A percentile compares a stretch with the other conserved stretches of the same genome.
Conservation (phyloP, 1,140 invertebrate genomes). For the Eriosoma lanigerum region DNA sequence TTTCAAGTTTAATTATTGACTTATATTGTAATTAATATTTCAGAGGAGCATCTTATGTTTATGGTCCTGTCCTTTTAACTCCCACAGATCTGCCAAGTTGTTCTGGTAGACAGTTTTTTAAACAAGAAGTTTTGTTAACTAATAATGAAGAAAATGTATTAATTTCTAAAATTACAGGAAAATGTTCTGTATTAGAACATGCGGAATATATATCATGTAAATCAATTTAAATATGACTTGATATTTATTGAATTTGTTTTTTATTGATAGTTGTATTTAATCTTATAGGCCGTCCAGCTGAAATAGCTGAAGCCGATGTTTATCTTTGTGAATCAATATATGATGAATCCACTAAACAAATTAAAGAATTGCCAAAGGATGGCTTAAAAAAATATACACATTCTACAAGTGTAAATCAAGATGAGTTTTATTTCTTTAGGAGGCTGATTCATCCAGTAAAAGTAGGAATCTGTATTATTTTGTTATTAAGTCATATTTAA, state of each 20-base stretch:
- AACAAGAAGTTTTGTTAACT: constrained; percentile 91
- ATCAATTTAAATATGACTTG: not conserved
- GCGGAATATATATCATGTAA: constrained; percentile 87
- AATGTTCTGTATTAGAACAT: constrained; percentile 87
- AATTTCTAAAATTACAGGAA: constrained; percentile 84
- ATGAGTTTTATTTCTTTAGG: constrained; percentile 91
- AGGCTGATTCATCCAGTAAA: constrained; percentile 73
- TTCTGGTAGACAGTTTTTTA: constrained; percentile 81
- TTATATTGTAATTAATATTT: constrained; percentile 57
- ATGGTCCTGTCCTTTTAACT: constrained; percentile 88
- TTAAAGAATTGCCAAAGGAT: constrained; percentile 71
- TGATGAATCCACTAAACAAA: constrained; percentile 81
- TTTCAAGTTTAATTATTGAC: constrained; percentile 47
- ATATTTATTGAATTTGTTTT: not conserved
- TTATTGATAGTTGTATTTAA: constrained; percentile 23
- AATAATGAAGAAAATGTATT: constrained; percentile 90
- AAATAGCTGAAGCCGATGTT: constrained; percentile 89
- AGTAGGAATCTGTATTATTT: constrained; percentile 60
- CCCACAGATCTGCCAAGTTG: constrained; percentile 82
- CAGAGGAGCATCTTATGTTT: constrained; percentile 86
- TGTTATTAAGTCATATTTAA: not conserved
- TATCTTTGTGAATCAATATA: constrained; percentile 93
- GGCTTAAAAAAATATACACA: constrained; percentile 83
- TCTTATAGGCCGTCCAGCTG: constrained; percentile 81
- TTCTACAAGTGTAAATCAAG: constrained; percentile 78